A percentile compares a stretch with the other conserved stretches of the same genome.
Conservation (phyloP, 1,140 invertebrate species). For the Orussus abietinus region DNA sequence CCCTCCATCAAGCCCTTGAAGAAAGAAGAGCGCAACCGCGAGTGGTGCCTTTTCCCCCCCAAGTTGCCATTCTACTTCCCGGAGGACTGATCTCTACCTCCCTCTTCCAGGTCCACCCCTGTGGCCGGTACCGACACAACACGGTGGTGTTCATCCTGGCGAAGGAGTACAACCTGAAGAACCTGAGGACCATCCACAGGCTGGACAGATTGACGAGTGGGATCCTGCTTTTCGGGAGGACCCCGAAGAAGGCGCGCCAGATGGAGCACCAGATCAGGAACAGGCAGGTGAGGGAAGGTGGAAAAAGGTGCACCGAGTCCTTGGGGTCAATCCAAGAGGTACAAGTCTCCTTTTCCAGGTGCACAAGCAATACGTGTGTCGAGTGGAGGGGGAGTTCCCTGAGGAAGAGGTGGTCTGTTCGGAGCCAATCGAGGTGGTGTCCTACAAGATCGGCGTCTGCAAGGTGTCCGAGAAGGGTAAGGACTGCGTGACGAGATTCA, state of each 20-base stretch:
- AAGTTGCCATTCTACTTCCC: too few relatives aligned
- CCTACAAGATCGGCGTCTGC: slow-evolving; percentile 93
- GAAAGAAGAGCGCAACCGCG: too few relatives aligned
- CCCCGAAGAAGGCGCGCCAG: slow-evolving; percentile 84
- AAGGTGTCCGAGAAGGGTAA: slow-evolving; percentile 88
- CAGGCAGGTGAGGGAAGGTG: slow-evolving; percentile 60
- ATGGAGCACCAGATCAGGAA: slow-evolving; percentile 93
- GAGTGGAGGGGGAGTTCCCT: slow-evolving; percentile 95
- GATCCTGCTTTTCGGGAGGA: slow-evolving; percentile 88
- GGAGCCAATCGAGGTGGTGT: slow-evolving; percentile 90
- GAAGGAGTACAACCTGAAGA: slow-evolving; percentile 92
- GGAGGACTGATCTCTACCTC: not conserved
- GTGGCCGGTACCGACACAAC: slow-evolving; percentile 94
- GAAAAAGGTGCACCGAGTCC: too few relatives aligned
- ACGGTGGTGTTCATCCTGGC: slow-evolving; percentile 94
- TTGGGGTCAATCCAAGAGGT: too few relatives aligned
- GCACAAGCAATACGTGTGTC: slow-evolving; percentile 94
- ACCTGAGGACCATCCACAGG: slow-evolving; percentile 87
- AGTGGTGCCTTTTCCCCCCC: too few relatives aligned
- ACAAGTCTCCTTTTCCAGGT: slow-evolving; percentile 65
- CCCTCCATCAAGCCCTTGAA: slow-evolving; percentile 10
- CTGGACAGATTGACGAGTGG: slow-evolving; percentile 93
- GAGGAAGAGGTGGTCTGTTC: slow-evolving; percentile 78
- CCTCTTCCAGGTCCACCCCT: slow-evolving; percentile 83
- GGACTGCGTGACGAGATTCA: slow-evolving; percentile 85